A percentile compares a stretch with the other conserved stretches of the same genome.
Evolutionary conservation across 2,113 vertebrate genomes (phyloP).

Genomic region (Mustelus asterias): DNA sequence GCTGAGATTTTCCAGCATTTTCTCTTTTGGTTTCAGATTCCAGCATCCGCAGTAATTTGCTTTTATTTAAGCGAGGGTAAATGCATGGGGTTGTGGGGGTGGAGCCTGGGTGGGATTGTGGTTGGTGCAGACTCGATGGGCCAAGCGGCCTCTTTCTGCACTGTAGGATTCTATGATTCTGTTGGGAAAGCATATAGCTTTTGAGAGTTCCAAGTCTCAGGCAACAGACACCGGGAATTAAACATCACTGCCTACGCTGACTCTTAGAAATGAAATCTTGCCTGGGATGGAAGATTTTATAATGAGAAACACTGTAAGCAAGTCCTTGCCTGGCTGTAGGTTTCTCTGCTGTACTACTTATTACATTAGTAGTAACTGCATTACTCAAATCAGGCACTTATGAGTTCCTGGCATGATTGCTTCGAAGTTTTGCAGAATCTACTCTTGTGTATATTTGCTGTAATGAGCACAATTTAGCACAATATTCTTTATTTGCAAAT

Average conservation of each 20-base stretch:
- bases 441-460: neutral
- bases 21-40: no score
- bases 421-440: neutral
- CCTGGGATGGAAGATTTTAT: neutral
- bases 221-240: neutral
- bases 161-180: no score
- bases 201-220: neutral
- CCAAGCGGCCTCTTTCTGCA: no score
- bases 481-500: slow-evolving; percentile 21
- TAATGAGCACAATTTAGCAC: neutral
- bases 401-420: neutral
- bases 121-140: no score
- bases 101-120: no score
- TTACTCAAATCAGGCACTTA: slow-evolving; percentile 15
- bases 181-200: neutral
- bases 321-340: neutral
- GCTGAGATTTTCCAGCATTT: no score
- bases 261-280: neutral
- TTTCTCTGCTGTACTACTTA: neutral
- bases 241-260: neutral
- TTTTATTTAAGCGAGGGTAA: no score
- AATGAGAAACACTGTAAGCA: neutral
- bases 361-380: neutral
- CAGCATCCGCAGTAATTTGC: no score
- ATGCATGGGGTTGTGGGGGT: no score